Evolutionary conservation across 37 sponge, comb jelly and placozoan genomes (phyloP).

Genomic region (Theonella swinhoei): DNA sequence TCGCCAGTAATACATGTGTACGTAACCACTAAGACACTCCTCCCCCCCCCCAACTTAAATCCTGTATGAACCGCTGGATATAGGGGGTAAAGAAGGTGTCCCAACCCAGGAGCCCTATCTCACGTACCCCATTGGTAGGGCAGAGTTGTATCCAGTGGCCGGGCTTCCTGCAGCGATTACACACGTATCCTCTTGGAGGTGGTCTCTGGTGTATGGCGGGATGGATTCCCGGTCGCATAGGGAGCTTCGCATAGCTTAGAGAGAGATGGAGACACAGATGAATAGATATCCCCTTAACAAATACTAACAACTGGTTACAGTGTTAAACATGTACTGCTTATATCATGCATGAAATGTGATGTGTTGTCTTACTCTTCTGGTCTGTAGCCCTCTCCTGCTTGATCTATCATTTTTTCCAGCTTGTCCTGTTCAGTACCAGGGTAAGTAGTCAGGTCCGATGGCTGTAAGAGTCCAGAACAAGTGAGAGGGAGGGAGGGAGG

Average conservation of each 20-base stretch:
- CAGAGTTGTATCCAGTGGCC: slow-evolving; percentile 93
- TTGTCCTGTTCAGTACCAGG: slow-evolving; percentile 92
- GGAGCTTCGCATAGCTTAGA: slow-evolving; percentile 5
- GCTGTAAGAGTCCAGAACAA: too few species aligned
- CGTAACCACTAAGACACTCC: too few species aligned
- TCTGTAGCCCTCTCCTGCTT: slow-evolving; percentile 69
- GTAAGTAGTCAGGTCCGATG: slow-evolving; percentile 69
- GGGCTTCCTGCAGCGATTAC: slow-evolving; percentile 81
- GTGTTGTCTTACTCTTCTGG: slow-evolving; percentile 79
- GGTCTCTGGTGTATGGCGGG: slow-evolving; percentile 25
- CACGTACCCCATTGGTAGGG: slow-evolving; percentile 85
- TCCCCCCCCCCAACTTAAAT: too few species aligned
- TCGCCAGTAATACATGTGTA: too few species aligned
- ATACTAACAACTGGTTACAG: too few species aligned
- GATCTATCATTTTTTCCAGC: slow-evolving; percentile 87
- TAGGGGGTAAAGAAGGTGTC: too few species aligned
- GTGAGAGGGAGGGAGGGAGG: neutral
- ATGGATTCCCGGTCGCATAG: neutral
- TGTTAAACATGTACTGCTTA: too few species aligned
- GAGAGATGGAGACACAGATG: neutral
- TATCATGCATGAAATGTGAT: too few species aligned
- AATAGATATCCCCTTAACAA: neutral
- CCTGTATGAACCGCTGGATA: too few species aligned
- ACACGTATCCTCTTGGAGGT: slow-evolving; percentile 86
- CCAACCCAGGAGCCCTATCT: too few species aligned